Conservation (phyloP, 64 coral and sea anemone species). For the Actinia tenebrosa region DNA sequence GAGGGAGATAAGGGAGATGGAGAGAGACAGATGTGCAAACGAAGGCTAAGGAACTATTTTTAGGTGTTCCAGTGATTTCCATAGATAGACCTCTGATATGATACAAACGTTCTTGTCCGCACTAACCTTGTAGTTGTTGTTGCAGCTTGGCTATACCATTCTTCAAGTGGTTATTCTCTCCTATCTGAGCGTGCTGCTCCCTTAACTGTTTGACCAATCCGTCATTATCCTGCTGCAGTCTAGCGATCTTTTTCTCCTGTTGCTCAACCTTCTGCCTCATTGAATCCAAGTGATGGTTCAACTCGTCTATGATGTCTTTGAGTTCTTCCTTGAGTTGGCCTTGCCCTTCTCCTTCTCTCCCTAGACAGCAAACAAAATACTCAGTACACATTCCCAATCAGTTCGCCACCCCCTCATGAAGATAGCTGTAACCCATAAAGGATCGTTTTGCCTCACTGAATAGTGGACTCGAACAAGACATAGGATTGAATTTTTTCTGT, state of each 20-base stretch:
- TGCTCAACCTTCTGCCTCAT: constrained; percentile 63
- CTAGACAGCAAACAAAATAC: background rate
- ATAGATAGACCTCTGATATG: too few species aligned
- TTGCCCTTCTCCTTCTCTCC: constrained; percentile 38
- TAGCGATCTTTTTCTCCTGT: constrained; percentile 55
- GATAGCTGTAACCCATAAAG: too few species aligned
- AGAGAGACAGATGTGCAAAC: too few species aligned
- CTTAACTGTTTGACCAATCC: constrained; percentile 38
- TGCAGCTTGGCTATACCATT: constrained; percentile 61
- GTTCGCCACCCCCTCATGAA: too few species aligned
- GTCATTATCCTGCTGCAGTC: constrained; percentile 76
- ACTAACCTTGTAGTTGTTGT: constrained; percentile 67
- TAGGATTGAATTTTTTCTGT: too few species aligned
- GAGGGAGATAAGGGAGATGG: too few species aligned
- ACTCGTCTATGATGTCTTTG: constrained; percentile 71
- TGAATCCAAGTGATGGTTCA: constrained; percentile 60
- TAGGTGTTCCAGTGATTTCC: too few species aligned
- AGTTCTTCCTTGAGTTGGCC: constrained; percentile 74
- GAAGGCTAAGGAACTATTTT: too few species aligned
- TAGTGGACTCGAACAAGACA: background rate
- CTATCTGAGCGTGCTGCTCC: constrained; percentile 56
- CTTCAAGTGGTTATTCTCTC: constrained; percentile 46
- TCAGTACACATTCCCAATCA: too few species aligned
- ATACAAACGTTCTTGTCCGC: background rate
- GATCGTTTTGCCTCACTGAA: too few species aligned